Conservation (phyloP, 1,140 invertebrate genomes). For the Euura saliciscinereae region DNA sequence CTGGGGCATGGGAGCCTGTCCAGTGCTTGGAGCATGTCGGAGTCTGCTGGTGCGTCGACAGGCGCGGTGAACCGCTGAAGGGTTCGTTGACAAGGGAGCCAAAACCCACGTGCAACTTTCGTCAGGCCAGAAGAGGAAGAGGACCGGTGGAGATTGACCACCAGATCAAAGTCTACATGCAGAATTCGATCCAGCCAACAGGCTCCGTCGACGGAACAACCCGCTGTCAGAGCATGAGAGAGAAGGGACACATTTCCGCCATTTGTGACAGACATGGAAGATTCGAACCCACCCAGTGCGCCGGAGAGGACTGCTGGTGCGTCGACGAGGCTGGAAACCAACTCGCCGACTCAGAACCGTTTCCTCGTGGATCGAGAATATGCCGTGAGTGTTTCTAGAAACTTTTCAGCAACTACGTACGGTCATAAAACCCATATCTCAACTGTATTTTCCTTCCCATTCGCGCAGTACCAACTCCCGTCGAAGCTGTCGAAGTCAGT, state of each 20-base stretch:
- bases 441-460: slow-evolving; percentile 31
- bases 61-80: slow-evolving; percentile 78
- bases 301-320: slow-evolving; percentile 79
- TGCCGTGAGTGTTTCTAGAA: slow-evolving; percentile 61
- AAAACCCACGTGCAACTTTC: slow-evolving; percentile 76
- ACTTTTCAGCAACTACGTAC: background rate
- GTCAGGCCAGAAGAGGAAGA: slow-evolving; percentile 68
- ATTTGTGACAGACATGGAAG: slow-evolving; percentile 71
- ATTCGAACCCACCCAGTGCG: slow-evolving; percentile 78
- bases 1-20: slow-evolving; percentile 78
- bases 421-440: background rate
- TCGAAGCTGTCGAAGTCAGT: slow-evolving; percentile 67
- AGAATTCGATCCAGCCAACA: slow-evolving; percentile 37
- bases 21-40: slow-evolving; percentile 82
- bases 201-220: slow-evolving; percentile 51
- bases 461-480: slow-evolving; percentile 61
- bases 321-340: slow-evolving; percentile 86
- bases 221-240: slow-evolving; percentile 67
- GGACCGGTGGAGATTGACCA: slow-evolving; percentile 38
- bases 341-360: slow-evolving; percentile 66
- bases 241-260: slow-evolving; percentile 62
- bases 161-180: slow-evolving; percentile 50
- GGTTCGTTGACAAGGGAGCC: slow-evolving; percentile 75
- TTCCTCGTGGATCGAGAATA: slow-evolving; percentile 66
- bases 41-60: slow-evolving; percentile 86